These are phyloP conservation scores for Rhinogobius similis DNA, from an alignment of 2,113 vertebrate species.

Conservation along the genomic window DNA sequence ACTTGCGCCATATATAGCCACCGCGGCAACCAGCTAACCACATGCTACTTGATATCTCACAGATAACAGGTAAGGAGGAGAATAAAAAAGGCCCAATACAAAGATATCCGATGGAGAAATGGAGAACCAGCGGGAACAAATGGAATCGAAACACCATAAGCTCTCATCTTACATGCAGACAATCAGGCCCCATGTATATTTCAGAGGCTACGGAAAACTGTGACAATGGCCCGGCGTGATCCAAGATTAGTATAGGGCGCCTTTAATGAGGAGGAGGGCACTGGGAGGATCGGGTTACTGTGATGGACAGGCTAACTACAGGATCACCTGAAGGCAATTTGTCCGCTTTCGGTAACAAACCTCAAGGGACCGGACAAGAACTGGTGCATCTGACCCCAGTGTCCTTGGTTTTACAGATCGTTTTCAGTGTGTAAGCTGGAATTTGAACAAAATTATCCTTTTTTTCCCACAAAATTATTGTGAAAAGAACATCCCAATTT, in stretches of 20 bases:
- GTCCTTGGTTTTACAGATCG: neutral
- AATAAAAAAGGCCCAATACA: conserved; percentile 32
- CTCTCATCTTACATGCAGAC: conserved; percentile 67
- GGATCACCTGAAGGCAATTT: conserved; percentile 46
- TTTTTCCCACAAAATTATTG: too few species aligned
- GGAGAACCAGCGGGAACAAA: conserved; percentile 54
- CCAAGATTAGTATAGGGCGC: conserved; percentile 58
- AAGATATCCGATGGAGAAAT: conserved; percentile 42
- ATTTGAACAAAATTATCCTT: neutral
- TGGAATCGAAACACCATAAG: conserved; percentile 42
- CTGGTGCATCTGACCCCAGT: neutral
- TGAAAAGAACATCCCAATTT: too few species aligned
- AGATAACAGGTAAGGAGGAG: conserved; percentile 34
- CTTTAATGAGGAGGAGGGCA: conserved; percentile 55
- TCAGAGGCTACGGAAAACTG: conserved; percentile 67
- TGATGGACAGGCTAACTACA: conserved; percentile 14
- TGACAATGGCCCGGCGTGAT: conserved; percentile 61
- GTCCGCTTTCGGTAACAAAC: conserved; percentile 35
- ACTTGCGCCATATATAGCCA: conserved; percentile 16
- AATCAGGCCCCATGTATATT: conserved; percentile 72
- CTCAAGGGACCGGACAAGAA: conserved; percentile 29
- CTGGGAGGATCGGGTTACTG: conserved; percentile 31
- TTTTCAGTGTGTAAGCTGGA: neutral
- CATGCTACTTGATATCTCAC: conserved; percentile 48
- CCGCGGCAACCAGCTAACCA: conserved; percentile 20